Evolutionary conservation across 2,797 vertebrate species (phyloP), one percentile per base, ranked within the genome.

Genomic region (Sebastes nivosus): DNA sequence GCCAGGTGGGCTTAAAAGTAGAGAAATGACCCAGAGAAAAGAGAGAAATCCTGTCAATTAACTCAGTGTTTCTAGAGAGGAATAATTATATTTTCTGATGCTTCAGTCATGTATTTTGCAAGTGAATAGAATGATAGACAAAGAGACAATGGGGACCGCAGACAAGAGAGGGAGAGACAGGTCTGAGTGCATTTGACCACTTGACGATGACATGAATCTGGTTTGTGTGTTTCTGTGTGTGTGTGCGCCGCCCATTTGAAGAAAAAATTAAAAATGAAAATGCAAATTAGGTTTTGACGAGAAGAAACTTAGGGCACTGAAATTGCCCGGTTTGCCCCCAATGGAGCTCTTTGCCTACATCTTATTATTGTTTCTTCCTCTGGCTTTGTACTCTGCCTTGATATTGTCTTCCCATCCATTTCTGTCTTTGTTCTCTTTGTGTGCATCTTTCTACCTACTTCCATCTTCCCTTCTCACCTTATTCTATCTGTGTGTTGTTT

Each of bases 281-380:
- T 81, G 67, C 77, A 83, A 91, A 88, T 86, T 13, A 63, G 29
- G 5, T 72, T 82, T 82, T 72, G 68, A 84, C 70, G 64, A 76
- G 34, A 75, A 76, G 59, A 76, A 78, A 78, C 14, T 4, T 58
- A 68, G 46, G 46, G 64, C 61, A 66, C 42, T 52, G 72, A 42
- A 76, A 54, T 30, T 76, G 60, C 70, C 25, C 67, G 14, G 16
- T 59, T 72, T 61, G 18, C 32, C 65, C 71, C 76, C 3, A 50
- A 18, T 52, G 30, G 60, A 80, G 20, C 18, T 61, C 22, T 70
- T 55, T 71, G 20, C 72, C 63, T 63, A 14, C 18, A 46, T 71
- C 16, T 60, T 38, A 46, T 34, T 75, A 20, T 67, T 59, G 20
- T 66, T 63, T 61, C 57, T 80, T 67, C 13, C 3, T 65, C 8